Evolutionary conservation across 2,797 vertebrate genomes (phyloP), one percentile per base, ranked within the genome.

Genomic region (Enteromius anoplus): DNA sequence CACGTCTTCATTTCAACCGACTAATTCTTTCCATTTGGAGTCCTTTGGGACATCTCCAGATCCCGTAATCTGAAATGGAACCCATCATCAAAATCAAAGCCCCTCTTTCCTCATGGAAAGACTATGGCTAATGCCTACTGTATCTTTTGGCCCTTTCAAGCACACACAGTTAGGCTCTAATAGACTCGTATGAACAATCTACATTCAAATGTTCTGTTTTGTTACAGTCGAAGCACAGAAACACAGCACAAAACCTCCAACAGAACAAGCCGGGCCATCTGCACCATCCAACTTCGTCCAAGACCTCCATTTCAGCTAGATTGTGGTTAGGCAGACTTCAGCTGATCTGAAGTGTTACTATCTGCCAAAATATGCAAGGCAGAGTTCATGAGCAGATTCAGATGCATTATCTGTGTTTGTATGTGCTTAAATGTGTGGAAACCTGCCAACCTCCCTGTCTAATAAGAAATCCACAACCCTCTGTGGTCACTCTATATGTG

Each of bases 21-120:
- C 34, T 81, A 62, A 84, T 81, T 85, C 47, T 84, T 86, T 86
- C 83, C 86, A 86, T 84, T 86, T 78, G 72, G 72, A 80, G 26
- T 23, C 64, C 32, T 80, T 84, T 73, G 81, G 65, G 62, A 79
- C 12, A 23, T 55, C 42, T 80, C 83, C 87, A 85, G 42, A 84
- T 76, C 23, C 37, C 26, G 14, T 77, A 69, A 87, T 85, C 78
- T 84, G 69, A 71, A 86, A 86, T 86, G 29, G 32, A 83, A 77
- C 69, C 53, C 75, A 29, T 79, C 77, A 64, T 80, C 42, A 70
- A 79, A 49, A 70, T 77, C 60, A 40, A 86, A 78, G 51, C 71
- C 32, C 37, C 69, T 76, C 32, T 84, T 77, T 26, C 14, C 73
- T 83, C 71, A 79, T 76, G 65, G 58, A 76, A 85, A 84, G 83